Evolutionary conservation across 2,113 vertebrate species (phyloP).

Genomic region (Strix aluco): DNA sequence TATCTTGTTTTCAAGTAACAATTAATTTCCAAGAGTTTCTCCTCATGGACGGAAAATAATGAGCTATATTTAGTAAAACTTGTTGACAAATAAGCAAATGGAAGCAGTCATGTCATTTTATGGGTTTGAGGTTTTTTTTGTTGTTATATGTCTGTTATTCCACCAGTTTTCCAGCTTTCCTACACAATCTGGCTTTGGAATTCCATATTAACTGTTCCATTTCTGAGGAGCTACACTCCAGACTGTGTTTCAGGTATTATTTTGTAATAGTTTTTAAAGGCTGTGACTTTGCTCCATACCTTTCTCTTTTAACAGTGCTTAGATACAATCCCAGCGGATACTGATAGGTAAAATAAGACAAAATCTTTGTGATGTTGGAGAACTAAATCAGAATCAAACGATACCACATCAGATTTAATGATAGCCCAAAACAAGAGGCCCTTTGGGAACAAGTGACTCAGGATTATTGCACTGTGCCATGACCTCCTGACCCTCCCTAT

Average conservation of each 20-base stretch:
- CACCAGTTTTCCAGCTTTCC: neutral
- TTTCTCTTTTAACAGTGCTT: neutral
- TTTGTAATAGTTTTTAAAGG: neutral
- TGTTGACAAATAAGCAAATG: neutral
- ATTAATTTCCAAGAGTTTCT: neutral
- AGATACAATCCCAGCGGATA: neutral
- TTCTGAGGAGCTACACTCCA: neutral
- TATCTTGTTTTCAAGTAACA: neutral
- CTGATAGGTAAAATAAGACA: neutral
- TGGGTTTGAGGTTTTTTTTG: rapidly evolving
- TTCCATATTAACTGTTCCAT: neutral
- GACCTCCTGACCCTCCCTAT: neutral
- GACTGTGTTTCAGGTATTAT: neutral
- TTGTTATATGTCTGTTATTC: neutral
- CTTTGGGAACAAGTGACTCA: neutral
- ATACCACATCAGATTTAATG: neutral
- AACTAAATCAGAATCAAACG: neutral
- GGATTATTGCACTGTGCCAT: neutral
- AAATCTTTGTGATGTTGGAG: neutral
- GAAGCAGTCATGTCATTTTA: neutral
- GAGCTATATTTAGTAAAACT: neutral
- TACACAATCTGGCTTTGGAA: neutral
- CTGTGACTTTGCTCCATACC: neutral
- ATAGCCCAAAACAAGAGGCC: neutral
- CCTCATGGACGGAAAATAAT: neutral